Conservation (phyloP, 2,113 vertebrate genomes). For the Psilopogon haemacephalus region DNA sequence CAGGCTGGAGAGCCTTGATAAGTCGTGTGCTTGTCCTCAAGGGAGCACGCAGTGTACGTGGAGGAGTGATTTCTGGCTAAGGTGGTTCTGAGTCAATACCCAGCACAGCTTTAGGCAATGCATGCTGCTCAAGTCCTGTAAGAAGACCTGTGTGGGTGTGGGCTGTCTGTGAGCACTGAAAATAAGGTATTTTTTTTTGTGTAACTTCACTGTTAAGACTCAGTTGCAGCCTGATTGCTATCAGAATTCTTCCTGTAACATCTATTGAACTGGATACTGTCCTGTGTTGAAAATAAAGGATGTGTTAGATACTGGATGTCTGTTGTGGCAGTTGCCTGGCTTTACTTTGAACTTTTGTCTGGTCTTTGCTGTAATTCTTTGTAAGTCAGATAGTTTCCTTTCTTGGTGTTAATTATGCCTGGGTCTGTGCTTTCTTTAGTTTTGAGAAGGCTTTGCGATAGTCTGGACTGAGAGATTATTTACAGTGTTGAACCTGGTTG, state of each 20-base stretch:
- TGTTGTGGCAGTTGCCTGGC: neutral
- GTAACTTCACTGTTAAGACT: neutral
- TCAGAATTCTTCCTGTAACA: neutral
- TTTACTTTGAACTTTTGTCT: neutral
- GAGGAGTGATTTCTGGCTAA: neutral
- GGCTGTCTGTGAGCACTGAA: neutral
- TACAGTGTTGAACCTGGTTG: neutral
- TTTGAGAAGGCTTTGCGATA: neutral
- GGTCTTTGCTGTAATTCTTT: neutral
- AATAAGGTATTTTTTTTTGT: neutral
- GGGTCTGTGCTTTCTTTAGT: neutral
- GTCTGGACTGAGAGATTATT: neutral
- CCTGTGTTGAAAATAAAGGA: neutral
- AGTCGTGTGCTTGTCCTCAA: neutral
- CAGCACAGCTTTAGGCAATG: fast-evolving
- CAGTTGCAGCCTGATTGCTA: neutral
- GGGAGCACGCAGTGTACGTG: neutral
- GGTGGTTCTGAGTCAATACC: neutral
- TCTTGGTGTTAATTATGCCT: neutral
- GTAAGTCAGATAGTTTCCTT: neutral
- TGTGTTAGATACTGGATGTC: neutral
- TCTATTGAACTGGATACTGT: neutral
- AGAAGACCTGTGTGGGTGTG: neutral
- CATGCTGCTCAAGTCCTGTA: neutral
- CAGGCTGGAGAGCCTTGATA: neutral